phyloP scores from a whole-genome alignment of 2,113 vertebrate species.

The Melanocharis versteri region DNA sequence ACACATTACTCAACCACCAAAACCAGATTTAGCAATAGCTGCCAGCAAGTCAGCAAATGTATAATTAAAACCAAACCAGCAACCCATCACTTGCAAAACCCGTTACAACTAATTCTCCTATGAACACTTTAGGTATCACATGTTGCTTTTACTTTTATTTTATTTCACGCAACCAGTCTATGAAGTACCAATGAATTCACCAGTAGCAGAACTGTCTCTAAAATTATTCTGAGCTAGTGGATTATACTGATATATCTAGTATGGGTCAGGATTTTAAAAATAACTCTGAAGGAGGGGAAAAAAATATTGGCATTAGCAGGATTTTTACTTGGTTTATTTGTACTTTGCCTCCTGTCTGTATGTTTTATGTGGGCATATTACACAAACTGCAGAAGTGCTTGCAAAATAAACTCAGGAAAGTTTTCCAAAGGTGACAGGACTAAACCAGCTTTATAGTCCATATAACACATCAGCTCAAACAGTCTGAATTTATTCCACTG shows the following conservation, averaged over 20 bases:
- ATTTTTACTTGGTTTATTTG: neutral
- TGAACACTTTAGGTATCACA: neutral
- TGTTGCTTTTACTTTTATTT: neutral
- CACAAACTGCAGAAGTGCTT: neutral
- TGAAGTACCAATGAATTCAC: neutral
- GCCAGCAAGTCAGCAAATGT: neutral
- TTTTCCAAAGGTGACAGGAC: neutral
- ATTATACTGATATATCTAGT: neutral
- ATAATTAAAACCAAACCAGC: constrained; percentile 24
- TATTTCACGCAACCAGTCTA: neutral
- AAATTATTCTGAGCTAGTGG: neutral
- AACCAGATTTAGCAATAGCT: neutral
- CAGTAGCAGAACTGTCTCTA: neutral
- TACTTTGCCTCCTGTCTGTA: neutral
- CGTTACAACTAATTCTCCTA: neutral
- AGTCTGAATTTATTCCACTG: neutral
- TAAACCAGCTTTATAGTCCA: neutral
- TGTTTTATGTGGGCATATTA: neutral
- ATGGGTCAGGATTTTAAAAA: neutral
- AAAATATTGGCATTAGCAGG: neutral
- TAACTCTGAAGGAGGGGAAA: neutral
- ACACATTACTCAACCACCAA: neutral
- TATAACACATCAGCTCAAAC: neutral
- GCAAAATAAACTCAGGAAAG: neutral
- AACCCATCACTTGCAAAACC: neutral